These are phyloP conservation scores for Heteromyza rotundicornis DNA, from an alignment of 2,888 invertebrate genomes.

Conservation along the genomic window DNA sequence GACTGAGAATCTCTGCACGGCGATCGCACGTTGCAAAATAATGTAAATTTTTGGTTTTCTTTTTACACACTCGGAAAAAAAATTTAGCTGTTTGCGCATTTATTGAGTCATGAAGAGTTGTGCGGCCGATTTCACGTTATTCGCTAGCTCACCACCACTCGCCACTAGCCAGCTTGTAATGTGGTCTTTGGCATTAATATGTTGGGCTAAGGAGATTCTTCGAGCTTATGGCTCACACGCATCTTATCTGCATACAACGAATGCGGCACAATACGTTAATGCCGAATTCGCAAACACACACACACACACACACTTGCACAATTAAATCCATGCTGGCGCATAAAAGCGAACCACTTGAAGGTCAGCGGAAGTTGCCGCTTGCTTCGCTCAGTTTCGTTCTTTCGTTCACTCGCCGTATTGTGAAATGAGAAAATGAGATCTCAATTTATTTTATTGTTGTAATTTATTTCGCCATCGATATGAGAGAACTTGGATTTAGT, in stretches of 20 bases:
- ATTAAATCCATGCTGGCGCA: no score
- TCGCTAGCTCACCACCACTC: no score
- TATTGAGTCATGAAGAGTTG: background rate
- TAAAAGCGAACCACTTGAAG: no score
- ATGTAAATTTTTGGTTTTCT: no score
- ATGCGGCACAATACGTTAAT: background rate
- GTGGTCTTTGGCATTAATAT: background rate
- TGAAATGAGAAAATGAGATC: conserved; percentile 4
- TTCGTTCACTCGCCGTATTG: no score
- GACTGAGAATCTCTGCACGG: no score
- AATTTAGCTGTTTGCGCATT: background rate
- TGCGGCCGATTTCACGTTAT: background rate
- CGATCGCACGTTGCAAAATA: no score
- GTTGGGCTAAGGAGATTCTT: background rate
- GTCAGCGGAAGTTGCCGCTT: conserved; percentile 2
- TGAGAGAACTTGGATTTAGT: background rate
- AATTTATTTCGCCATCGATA: background rate
- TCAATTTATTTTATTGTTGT: conserved; percentile 2
- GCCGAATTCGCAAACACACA: no score
- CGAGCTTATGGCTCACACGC: background rate
- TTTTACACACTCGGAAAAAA: no score
- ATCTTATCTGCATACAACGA: background rate
- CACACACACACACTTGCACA: no score
- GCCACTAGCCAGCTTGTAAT: no score
- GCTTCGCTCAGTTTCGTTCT: background rate